A percentile compares a stretch with the other conserved stretches of the same genome.
These are phyloP conservation scores for Diplodus sargus DNA, from an alignment of 2,797 vertebrate species.

Conservation along the genomic window DNA sequence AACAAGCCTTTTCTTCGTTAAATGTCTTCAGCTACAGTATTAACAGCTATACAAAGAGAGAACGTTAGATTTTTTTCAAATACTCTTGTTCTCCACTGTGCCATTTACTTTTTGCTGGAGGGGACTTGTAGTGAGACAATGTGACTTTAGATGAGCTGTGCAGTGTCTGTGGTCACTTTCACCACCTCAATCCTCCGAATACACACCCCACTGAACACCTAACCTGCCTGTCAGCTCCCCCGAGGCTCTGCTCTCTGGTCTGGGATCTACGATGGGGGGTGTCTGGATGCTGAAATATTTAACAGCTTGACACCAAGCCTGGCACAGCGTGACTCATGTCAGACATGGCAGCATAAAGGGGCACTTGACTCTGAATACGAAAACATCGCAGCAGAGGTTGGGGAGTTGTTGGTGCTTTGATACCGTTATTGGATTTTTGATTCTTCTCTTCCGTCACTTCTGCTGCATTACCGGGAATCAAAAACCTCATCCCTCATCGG, in stretches of 20 bases:
- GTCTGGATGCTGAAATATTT: constrained; percentile 65
- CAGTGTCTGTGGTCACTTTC: constrained; percentile 20
- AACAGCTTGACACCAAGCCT: constrained; percentile 56
- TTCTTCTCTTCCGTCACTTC: constrained; percentile 32
- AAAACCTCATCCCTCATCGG: constrained; percentile 39
- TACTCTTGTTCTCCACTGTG: neutral
- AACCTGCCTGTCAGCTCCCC: constrained; percentile 23
- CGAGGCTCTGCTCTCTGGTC: constrained; percentile 25
- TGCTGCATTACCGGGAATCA: constrained; percentile 52
- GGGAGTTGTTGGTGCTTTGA: neutral
- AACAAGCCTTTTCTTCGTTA: constrained; percentile 33
- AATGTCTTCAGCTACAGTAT: constrained; percentile 30
- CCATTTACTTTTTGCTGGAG: constrained; percentile 4
- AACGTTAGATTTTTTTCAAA: constrained; percentile 18
- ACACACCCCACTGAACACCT: constrained; percentile 23
- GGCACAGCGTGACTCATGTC: constrained; percentile 54
- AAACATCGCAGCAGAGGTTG: constrained; percentile 10
- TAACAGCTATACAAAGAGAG: constrained; percentile 19
- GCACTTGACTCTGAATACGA: constrained; percentile 2
- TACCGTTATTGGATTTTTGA: constrained; percentile 44
- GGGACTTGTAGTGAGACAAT: constrained; percentile 7
- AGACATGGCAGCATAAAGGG: constrained; percentile 41
- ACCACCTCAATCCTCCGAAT: neutral
- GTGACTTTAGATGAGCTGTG: constrained; percentile 10
- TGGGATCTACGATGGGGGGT: constrained; percentile 39